phyloP scores from a whole-genome alignment of 2,888 invertebrate species.

The Cephonodes hylas region DNA sequence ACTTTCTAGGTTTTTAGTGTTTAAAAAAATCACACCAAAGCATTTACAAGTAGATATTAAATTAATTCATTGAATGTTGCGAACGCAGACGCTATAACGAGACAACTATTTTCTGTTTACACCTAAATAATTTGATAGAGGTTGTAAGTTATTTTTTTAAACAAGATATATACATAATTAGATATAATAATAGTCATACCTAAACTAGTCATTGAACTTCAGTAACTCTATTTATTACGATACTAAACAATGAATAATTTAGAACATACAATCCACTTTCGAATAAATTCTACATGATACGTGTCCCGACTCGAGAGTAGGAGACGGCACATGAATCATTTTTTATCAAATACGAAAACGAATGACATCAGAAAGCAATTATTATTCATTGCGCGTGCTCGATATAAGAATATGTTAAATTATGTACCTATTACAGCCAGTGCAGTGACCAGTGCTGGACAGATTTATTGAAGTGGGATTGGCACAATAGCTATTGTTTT shows the following conservation, averaged over 20 bases:
- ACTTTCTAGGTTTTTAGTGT: no score
- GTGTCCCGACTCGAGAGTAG: neutral
- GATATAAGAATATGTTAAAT: slow-evolving; percentile 2
- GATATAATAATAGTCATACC: no score
- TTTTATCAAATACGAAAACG: slow-evolving; percentile 2
- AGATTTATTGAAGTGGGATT: neutral
- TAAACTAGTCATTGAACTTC: neutral
- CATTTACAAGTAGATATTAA: no score
- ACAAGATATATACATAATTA: no score
- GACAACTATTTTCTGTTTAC: no score
- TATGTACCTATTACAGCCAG: neutral
- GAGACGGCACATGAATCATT: neutral
- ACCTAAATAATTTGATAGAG: no score
- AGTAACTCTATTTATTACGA: neutral
- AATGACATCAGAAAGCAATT: slow-evolving; percentile 3
- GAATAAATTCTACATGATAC: neutral
- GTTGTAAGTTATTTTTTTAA: no score
- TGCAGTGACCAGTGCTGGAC: slow-evolving; percentile 5
- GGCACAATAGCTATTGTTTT: neutral
- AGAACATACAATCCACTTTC: neutral
- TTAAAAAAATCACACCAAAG: no score
- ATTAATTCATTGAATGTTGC: no score
- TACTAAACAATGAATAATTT: slow-evolving; percentile 7
- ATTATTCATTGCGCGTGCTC: neutral
- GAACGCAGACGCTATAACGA: no score